Conservation (phyloP, 2,113 vertebrate genomes). For the Procapra przewalskii region DNA sequence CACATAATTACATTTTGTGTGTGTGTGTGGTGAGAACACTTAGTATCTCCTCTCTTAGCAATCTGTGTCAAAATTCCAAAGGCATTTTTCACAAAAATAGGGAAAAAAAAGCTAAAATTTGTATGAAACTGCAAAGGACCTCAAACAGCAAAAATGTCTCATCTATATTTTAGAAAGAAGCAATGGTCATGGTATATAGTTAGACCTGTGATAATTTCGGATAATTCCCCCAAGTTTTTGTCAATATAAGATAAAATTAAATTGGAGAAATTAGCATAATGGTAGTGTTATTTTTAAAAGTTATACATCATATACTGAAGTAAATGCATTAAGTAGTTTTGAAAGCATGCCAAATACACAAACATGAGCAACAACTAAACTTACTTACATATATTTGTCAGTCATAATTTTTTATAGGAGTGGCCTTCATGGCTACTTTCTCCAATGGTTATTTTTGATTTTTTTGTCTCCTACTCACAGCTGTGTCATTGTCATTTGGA, state of each 20-base stretch:
- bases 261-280: neutral
- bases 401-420: neutral
- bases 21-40: neutral
- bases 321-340: neutral
- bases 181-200: neutral
- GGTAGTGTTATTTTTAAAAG: neutral
- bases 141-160: neutral
- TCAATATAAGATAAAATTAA: neutral
- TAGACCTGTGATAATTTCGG: neutral
- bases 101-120: neutral
- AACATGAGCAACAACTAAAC: neutral
- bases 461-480: constrained; percentile 34
- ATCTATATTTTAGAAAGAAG: neutral
- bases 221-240: neutral
- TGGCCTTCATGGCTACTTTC: neutral
- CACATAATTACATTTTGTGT: neutral
- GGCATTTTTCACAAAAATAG: neutral
- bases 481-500: neutral
- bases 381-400: neutral
- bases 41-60: neutral
- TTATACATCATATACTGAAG: neutral
- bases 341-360: neutral
- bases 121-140: neutral
- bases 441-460: constrained; percentile 19
- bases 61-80: neutral